phyloP scores from a whole-genome alignment of 1,140 invertebrate species.

The Physella acuta region DNA sequence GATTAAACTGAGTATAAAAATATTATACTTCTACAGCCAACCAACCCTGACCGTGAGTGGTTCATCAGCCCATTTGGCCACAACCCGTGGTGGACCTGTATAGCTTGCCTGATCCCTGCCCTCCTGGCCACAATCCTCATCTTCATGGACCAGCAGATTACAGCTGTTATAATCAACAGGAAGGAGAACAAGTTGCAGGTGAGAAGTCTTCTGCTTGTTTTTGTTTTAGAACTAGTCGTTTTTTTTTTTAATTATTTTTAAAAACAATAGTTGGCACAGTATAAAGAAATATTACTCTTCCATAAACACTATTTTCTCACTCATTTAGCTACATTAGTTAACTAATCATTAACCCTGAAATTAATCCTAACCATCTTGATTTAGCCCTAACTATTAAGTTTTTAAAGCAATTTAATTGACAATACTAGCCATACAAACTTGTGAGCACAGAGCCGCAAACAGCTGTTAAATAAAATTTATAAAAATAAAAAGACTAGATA shows the following conservation, averaged over 20 bases:
- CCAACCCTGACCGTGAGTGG: slow-evolving; percentile 79
- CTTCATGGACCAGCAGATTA: slow-evolving; percentile 99
- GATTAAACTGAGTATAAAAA: not conserved
- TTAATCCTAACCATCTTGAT: too few species aligned
- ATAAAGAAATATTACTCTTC: too few species aligned
- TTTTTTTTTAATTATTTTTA: not conserved
- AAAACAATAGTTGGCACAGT: not conserved
- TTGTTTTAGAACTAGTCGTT: not conserved
- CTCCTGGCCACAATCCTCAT: slow-evolving; percentile 94
- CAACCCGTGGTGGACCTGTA: slow-evolving; percentile 85
- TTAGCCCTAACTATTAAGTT: too few species aligned
- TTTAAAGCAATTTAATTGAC: too few species aligned
- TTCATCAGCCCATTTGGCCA: slow-evolving; percentile 81
- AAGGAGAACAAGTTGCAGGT: slow-evolving; percentile 96
- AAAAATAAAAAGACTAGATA: too few species aligned
- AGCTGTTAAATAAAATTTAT: too few species aligned
- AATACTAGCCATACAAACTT: too few species aligned
- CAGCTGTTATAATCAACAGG: slow-evolving; percentile 95
- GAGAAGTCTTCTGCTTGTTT: slow-evolving; percentile 28
- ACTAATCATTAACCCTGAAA: too few species aligned
- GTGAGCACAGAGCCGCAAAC: too few species aligned
- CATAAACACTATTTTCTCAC: too few species aligned
- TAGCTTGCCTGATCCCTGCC: slow-evolving; percentile 84
- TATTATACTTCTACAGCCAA: slow-evolving; percentile 66
- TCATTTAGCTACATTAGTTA: too few species aligned